Evolutionary conservation across 1,140 invertebrate species (phyloP), one percentile per base, ranked within the genome.

Genomic region (Drosophila albomicans): DNA sequence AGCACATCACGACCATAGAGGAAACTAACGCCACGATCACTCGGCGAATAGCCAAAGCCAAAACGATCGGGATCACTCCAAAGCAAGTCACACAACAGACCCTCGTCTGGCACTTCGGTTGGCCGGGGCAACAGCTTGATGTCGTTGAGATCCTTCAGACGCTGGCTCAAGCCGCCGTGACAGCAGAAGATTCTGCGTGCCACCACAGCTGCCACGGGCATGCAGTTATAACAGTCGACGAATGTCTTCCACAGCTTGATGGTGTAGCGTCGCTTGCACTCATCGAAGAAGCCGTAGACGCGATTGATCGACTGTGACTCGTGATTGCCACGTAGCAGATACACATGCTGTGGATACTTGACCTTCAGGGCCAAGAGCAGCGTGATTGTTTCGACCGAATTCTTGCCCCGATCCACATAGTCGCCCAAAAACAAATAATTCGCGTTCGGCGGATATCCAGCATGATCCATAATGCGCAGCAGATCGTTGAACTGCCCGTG

Each of bases 401-500:
- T 96, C 92, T 97, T 97, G 74, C 96, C 96, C 84, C 96, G 94
- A 91, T 97, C 96, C 11, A 97, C 96, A 82, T 97, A 97, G 91
- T 97, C 96, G n/a, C 96, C 96, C 63, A 99, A 94, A 93, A 99
- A 99, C 51, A 99, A 94, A 94, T 99, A 99, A 94, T 99, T 99
- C 30, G 98, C 97, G 93, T 99, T 98, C 6, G 99, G 99, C 35
- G 99, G 99, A 93, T 99, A 99, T 8, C 99, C 98, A 66, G 98
- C 98, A 93, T 99, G 99, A 91, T 99, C 99, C 94, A 99, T 99
- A 74, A 99, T 94, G 88, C 98, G 95, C 69, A 99, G 93, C 35
- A 99, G 94, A 94, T 99, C 99, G 92, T 97, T 98, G 93, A 99
- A 99, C 93, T 99, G 97, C 67, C 99, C 99, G 93, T 99, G 99